Base-by-base conservation (phyloP, 2,113 vertebrate genomes). In the Oenanthe melanoleuca region DNA sequence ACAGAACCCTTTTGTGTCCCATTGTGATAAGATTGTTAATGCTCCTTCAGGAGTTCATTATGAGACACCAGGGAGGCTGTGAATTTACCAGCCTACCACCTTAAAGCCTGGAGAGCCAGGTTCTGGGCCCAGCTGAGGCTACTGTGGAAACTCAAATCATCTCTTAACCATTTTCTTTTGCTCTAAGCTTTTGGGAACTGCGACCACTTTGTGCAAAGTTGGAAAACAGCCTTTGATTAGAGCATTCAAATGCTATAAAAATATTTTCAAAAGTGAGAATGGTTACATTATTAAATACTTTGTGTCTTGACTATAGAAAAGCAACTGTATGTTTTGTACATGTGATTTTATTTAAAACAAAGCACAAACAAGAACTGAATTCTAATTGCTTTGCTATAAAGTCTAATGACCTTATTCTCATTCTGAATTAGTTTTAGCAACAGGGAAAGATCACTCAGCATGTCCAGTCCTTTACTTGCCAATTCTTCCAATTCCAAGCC, bases 321-420 rank as follows among this genome's bases (percentile, higher is more conserved):
- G n/a, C 31, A 77, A 80, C 15, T 50, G 11, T 38, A 9, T 61
- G 21, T 55, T 88, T 83, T 53, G 29, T 59, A 61, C 19, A 88
- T 77, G 50, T 34, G 18, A 80, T 88, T 93, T 75, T 49, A 72
- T 65, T 70, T 82, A 88, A 90, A 88, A 53, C 42, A 92, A 86
- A 90, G 56, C 42, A 86, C 64, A 66, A 88, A 80, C 37, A 93
- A 72, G 75, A 86, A 80, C 31, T 73, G 86, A 86, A 96, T 69
- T 92, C 37, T 72, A 86, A 86, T 8, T 83, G 67, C 72, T 83
- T 75, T 88, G 34, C 71, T 83, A 33, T 57, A 1, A 75, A 72
- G 57, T 57, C 69, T 84, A 92, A 47, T 1, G 0, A 29, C 50
- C 45, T 91, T 86, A 80, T 88, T 86, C 55, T 91, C 55, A 77